Evolutionary conservation across 2,113 vertebrate species (phyloP), one percentile per base, ranked within the genome.

Genomic region (Microcebus ravelobensis): DNA sequence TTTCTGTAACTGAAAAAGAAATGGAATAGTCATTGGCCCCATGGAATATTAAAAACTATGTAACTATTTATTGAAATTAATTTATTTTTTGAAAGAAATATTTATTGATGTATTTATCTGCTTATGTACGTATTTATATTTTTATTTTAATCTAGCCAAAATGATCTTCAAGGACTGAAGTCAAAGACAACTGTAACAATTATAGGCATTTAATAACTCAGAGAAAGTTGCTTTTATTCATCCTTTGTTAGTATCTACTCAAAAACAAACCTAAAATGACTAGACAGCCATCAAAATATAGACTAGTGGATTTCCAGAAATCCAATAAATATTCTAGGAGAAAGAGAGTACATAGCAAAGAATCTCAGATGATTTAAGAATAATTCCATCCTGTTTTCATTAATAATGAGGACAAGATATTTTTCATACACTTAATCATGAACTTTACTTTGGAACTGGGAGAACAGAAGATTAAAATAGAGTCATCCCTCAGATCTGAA

Each of bases 311-410:
- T 13, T 90, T 20, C 34, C 52, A 84, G 23, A 67, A 68, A 8
- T 6, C 0, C 36, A 14, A 5, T 27, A 29, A 25, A 17, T 36
- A 8, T 9, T 17, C 4, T 1, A 61, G n/a, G 6, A 70, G 21
- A 70, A 50, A 57, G 10, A 57, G 45, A 25, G 3, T 23, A 36
- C 3, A 7, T 12, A 59, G 5, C 21, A 25, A 73, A 63, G 11
- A 34, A 8, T 74, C 14, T 83, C 67, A 83, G n/a, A 52, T 65
- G 5, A 65, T 36, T 89, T 42, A n/a, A 82, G 6, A 65, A 65
- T 0, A 88, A 2, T 48, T 34, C 1, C n/a, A 39, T 20, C 39
- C 15, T 71, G 11, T 31, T 61, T 55, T 29, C 74, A 52, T 61
- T 74, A 25, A 50, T 9, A 10, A 45, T 57, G 5, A 67, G 23